Evolutionary conservation across 2,888 invertebrate genomes (phyloP), one percentile per base, ranked within the genome.

Genomic region (Tinea pellionella): DNA sequence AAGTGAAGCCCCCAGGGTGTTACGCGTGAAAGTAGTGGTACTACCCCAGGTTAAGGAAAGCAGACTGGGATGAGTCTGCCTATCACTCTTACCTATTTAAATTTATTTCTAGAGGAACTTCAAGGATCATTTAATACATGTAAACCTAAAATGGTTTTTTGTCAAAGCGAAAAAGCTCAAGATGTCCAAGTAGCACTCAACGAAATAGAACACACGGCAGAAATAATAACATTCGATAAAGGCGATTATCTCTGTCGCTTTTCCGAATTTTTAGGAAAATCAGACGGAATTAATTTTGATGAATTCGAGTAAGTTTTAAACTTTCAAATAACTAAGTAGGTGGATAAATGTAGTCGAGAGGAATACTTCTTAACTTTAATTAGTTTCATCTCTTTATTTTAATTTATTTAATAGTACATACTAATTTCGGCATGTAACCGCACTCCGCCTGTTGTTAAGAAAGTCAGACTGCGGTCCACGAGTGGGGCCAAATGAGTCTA

Each of bases 91-190:
- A 24, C n/a, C n/a, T n/a, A 42, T 42, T 15, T 47, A 47, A 47
- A 47, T 24, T 15, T 32, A 12, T 15, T 69, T 70, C 51, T 65
- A 78, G 78, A 53, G 4, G 81, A 82, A 63, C 67, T 81, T 0
- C 65, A 69, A 61, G 63, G 65, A 0, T 69, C 73, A 0, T 79
- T 80, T 57, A 65, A 66, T 1, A 65, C 69, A 12, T 69, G 68
- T 47, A 64, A 64, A 37, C 79, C 82, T 0, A 81, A 75, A 63
- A 64, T 78, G 60, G 69, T 81, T 63, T 80, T 81, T 65, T 81
- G 81, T 59, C 77, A 80, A 61, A 74, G 71, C 15, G 72, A 77
- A 0, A 76, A 69, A 62, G 73, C 74, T 0, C 61, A 69, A 0
- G 75, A 77, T 37, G 67, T 78, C 0, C 70, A 73, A 57, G 62